Base-by-base conservation (phyloP, 2,888 invertebrate species). In the Andricus quercusramuli region DNA sequence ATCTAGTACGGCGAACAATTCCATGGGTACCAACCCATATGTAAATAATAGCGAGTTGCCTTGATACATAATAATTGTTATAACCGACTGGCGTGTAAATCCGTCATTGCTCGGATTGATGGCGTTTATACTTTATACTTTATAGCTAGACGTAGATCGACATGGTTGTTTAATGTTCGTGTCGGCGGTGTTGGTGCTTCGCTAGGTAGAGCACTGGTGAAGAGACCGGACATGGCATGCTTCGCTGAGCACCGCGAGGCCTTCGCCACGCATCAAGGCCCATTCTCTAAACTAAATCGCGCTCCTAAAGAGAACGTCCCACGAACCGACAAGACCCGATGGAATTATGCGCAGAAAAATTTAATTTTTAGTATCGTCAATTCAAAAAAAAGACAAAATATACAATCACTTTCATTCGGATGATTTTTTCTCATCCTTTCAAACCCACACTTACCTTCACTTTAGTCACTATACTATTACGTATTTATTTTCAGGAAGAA, bases 191-290 rank as follows among this genome's bases (percentile, higher is more conserved):
- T 37, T 70, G 47, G 51, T 70, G 70, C 25, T 70, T 70, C 32
- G 51, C 74, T 74, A 74, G 74, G 56, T 74, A 32, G 32, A 47
- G 20, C 51, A 56, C 32, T 56, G 32, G 74, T 29, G 81, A 82
- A 88, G 88, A 86, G 88, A 91, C 91, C 91, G 91, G 92, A 92
- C 91, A 91, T 87, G 91, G 87, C 88, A 90, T 91, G 92, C 92
- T 91, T 90, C 89, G 91, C 87, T 92, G 92, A 91, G 80, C 91
- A 92, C 87, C 85, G 86, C 90, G 90, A 92, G 91, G 91, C 89
- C 91, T 92, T 88, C 91, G 90, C 89, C 87, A 92, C 90, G 90
- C 91, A 91, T 89, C 91, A 90, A 90, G 90, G 90, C 90, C 80
- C 82, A 83, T 84, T 82, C 84, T 84, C 82, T 82, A 70, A 47